Evolutionary conservation across 2,113 vertebrate species (phyloP).

Genomic region (Gavialis gangeticus): DNA sequence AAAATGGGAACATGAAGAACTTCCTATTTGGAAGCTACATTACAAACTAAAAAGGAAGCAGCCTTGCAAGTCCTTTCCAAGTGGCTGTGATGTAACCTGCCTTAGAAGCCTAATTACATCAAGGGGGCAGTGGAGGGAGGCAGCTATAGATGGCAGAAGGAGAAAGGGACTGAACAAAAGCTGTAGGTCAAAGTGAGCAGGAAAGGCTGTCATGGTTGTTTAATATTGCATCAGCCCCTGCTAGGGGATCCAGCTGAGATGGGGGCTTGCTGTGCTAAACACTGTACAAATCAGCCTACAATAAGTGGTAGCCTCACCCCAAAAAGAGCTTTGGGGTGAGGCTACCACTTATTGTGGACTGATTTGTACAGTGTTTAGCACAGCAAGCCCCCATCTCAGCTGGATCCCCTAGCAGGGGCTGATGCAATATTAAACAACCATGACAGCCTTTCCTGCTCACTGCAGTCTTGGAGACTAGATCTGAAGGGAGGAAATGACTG

Average conservation of each 20-base stretch:
- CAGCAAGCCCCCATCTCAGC: too few species aligned
- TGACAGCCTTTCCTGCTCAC: too few species aligned
- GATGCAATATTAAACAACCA: too few species aligned
- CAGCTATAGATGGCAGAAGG: fast-evolving
- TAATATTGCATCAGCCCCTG: not conserved
- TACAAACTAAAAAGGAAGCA: not conserved
- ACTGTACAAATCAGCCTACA: too few species aligned
- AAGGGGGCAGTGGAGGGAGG: fast-evolving
- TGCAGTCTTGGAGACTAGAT: not conserved
- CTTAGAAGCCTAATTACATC: not conserved
- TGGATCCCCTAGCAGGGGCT: too few species aligned
- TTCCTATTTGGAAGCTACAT: not conserved
- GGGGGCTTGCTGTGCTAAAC: not conserved
- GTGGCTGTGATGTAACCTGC: not conserved
- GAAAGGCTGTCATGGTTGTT: not conserved
- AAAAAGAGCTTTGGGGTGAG: too few species aligned
- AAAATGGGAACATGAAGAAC: not conserved
- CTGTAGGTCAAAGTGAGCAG: not conserved
- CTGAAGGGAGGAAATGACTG: not conserved
- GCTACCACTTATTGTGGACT: too few species aligned
- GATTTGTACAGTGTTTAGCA: too few species aligned
- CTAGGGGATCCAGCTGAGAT: not conserved
- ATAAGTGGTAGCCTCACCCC: too few species aligned
- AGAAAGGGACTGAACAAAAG: fast-evolving
- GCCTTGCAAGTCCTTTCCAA: not conserved